Conservation (phyloP, 2,113 vertebrate species). For the Meriones unguiculatus region DNA sequence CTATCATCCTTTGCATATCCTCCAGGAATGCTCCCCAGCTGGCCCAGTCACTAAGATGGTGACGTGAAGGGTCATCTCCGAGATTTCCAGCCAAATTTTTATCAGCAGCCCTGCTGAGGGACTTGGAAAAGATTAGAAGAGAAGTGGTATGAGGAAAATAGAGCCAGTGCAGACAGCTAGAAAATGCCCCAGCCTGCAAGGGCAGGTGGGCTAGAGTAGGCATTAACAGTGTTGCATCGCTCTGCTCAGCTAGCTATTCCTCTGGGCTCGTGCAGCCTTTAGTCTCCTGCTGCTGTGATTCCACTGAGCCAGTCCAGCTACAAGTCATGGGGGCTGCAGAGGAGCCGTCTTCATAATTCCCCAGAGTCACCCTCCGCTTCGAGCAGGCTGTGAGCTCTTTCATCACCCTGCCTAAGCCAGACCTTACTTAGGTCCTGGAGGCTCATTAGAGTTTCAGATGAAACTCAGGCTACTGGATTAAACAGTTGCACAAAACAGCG, state of each 20-base stretch:
- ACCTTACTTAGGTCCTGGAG: background rate
- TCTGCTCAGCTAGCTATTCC: background rate
- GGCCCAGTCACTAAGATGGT: background rate
- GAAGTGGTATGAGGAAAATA: fast-evolving
- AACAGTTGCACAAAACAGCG: slow-evolving; percentile 51
- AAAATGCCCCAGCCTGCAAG: no score
- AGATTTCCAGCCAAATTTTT: background rate
- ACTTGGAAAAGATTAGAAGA: background rate
- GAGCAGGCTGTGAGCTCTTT: background rate
- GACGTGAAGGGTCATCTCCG: background rate
- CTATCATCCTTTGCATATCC: background rate
- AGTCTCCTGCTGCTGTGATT: fast-evolving
- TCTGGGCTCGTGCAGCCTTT: fast-evolving
- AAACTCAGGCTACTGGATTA: slow-evolving; percentile 33
- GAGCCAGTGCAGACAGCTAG: background rate
- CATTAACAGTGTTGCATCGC: fast-evolving
- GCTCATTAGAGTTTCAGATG: background rate
- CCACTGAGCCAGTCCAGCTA: fast-evolving
- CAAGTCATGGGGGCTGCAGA: fast-evolving
- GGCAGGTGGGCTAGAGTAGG: fast-evolving
- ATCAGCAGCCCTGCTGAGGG: background rate
- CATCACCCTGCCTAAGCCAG: background rate
- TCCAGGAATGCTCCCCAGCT: background rate
- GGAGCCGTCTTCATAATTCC: background rate
- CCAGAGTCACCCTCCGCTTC: background rate